These are phyloP conservation scores for Arizona elegans DNA, from an alignment of 2,113 vertebrate genomes.

Conservation along the genomic window DNA sequence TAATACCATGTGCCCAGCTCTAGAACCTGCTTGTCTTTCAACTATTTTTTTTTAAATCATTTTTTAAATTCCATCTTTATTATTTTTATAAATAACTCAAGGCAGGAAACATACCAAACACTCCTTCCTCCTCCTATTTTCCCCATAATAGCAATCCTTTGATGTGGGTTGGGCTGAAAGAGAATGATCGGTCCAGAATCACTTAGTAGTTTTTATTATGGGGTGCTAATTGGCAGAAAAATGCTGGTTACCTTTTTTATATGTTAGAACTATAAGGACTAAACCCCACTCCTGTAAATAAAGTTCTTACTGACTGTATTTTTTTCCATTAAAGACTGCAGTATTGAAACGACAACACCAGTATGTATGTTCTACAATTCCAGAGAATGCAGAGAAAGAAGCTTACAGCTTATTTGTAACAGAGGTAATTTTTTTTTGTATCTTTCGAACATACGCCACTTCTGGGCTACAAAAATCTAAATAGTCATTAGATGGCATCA, in stretches of 20 bases:
- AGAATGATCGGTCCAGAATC: neutral
- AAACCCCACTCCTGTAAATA: neutral
- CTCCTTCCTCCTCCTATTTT: neutral
- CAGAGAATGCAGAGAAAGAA: slow-evolving; percentile 85
- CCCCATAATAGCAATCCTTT: neutral
- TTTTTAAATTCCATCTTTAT: neutral
- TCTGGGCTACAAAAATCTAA: neutral
- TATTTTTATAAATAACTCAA: neutral
- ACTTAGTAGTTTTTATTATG: neutral
- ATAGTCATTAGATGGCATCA: neutral
- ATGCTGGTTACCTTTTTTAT: neutral
- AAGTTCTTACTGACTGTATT: slow-evolving; percentile 26
- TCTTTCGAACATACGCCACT: neutral
- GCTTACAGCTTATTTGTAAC: slow-evolving; percentile 94
- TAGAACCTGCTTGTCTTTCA: neutral
- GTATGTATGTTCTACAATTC: slow-evolving; percentile 86
- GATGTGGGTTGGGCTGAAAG: neutral
- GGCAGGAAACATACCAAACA: neutral
- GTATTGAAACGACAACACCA: slow-evolving; percentile 84
- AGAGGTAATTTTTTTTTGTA: slow-evolving; percentile 76
- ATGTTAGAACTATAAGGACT: neutral
- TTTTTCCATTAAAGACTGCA: slow-evolving; percentile 74
- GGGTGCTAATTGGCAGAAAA: neutral
- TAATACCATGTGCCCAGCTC: neutral
- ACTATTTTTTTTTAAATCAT: neutral